Evolutionary conservation across 92 coral and sea anemone genomes (phyloP).

Genomic region (Pocillopora grandis): DNA sequence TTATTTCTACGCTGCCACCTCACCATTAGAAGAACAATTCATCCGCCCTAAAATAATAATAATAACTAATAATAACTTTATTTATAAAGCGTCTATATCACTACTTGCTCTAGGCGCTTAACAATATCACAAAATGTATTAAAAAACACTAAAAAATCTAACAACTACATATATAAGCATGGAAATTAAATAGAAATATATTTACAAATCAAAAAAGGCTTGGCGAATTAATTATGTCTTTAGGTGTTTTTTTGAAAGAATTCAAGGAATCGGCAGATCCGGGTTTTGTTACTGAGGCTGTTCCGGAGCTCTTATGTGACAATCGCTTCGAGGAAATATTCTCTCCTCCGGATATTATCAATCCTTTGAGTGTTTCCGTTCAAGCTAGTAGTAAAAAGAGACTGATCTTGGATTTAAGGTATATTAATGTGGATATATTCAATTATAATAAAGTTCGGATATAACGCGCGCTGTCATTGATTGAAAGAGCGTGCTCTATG

Average conservation of each 20-base stretch:
- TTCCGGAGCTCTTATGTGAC: constrained; percentile 16
- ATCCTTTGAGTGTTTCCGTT: constrained; percentile 49
- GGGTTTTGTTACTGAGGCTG: not conserved
- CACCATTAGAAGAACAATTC: constrained; percentile 19
- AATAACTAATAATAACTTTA: too few relatives aligned
- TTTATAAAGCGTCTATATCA: constrained; percentile 4
- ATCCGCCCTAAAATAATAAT: constrained; percentile 23
- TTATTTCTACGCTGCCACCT: constrained; percentile 25
- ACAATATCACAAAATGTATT: too few relatives aligned
- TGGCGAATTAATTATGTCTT: too few relatives aligned
- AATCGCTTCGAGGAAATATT: constrained; percentile 32
- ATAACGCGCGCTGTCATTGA: too few relatives aligned
- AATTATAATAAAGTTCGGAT: constrained; percentile 27
- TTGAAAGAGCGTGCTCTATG: too few relatives aligned
- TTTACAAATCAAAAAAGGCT: too few relatives aligned
- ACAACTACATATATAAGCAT: too few relatives aligned
- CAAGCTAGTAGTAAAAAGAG: constrained; percentile 40
- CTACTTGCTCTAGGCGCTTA: too few relatives aligned
- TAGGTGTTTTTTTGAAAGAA: too few relatives aligned
- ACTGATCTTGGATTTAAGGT: constrained; percentile 51
- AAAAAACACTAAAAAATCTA: too few relatives aligned
- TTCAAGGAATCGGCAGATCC: too few relatives aligned
- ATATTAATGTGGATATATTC: constrained; percentile 36
- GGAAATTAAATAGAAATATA: too few relatives aligned
- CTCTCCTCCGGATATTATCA: constrained; percentile 33